Percentiles rank a stretch among this genome's conserved stretches.
Evolutionary conservation across 2,113 vertebrate genomes (phyloP).

Genomic region (Apteryx owenii): DNA sequence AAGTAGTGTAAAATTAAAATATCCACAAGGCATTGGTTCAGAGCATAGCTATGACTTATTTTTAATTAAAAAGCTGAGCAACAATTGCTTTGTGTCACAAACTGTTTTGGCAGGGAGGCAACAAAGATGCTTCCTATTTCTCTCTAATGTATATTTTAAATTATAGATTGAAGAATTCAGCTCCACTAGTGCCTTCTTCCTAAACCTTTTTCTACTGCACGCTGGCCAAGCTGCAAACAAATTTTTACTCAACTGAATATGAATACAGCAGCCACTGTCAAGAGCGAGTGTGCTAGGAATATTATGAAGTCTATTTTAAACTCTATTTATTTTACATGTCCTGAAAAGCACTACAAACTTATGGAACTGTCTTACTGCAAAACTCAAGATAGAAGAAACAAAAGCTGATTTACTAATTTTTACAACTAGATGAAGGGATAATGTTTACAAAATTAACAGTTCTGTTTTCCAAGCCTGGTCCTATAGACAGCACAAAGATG

Average conservation of each 20-base stretch:
- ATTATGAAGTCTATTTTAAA: neutral
- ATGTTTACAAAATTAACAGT: neutral
- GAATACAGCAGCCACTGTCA: neutral
- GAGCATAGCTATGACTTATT: slow-evolving; percentile 21
- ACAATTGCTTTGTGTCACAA: slow-evolving; percentile 35
- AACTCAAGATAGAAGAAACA: neutral
- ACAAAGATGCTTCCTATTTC: neutral
- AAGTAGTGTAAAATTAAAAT: slow-evolving; percentile 35
- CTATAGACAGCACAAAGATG: neutral
- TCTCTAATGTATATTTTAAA: neutral
- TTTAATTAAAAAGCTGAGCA: slow-evolving; percentile 53
- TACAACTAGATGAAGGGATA: neutral
- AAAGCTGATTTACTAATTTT: neutral
- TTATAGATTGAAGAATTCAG: neutral
- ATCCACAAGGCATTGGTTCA: slow-evolving; percentile 4
- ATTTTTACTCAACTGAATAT: neutral
- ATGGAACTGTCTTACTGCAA: neutral
- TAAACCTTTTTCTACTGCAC: neutral
- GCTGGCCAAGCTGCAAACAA: slow-evolving; percentile 16
- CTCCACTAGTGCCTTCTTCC: neutral
- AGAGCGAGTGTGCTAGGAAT: neutral
- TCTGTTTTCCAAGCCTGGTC: neutral
- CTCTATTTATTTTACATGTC: neutral
- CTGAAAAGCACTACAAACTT: neutral
- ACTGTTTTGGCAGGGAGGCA: slow-evolving; percentile 11